These are phyloP conservation scores for Xiphias gladius DNA, from an alignment of 2,113 vertebrate genomes.

Conservation along the genomic window DNA sequence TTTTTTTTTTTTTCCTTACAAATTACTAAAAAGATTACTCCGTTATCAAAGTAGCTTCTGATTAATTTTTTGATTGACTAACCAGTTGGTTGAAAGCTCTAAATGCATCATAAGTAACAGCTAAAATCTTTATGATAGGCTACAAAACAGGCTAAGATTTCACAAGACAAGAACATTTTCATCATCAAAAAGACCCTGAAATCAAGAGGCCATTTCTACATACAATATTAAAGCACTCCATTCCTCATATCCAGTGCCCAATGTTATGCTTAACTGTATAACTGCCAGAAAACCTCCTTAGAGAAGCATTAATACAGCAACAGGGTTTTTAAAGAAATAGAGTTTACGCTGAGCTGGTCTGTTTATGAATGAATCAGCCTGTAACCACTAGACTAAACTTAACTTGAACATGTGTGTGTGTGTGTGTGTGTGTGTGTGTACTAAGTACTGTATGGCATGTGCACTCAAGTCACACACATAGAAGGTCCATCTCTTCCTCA, in stretches of 20 bases:
- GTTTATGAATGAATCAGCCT: constrained; percentile 34
- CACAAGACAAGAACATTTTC: neutral
- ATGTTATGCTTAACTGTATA: neutral
- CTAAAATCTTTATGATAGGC: too few relatives aligned
- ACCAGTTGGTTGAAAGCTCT: neutral
- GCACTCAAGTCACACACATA: constrained; percentile 36
- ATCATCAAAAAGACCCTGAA: too few relatives aligned
- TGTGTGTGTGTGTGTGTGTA: constrained; percentile 21
- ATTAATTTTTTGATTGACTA: too few relatives aligned
- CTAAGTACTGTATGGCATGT: neutral
- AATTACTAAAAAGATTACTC: too few relatives aligned
- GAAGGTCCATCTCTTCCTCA: constrained; percentile 57
- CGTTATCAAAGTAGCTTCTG: too few relatives aligned
- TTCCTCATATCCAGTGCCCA: neutral
- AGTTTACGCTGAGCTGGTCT: constrained; percentile 12
- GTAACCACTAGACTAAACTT: constrained; percentile 8
- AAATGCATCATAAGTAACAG: neutral
- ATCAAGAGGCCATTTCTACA: too few relatives aligned
- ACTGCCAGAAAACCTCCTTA: neutral
- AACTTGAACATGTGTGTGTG: constrained; percentile 11
- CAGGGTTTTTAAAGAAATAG: neutral
- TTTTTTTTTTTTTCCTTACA: too few relatives aligned
- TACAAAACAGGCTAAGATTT: neutral
- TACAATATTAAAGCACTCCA: too few relatives aligned
- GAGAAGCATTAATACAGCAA: neutral